Base-by-base conservation (phyloP, 2,888 invertebrate species). In the Drosophila maculinotata region DNA sequence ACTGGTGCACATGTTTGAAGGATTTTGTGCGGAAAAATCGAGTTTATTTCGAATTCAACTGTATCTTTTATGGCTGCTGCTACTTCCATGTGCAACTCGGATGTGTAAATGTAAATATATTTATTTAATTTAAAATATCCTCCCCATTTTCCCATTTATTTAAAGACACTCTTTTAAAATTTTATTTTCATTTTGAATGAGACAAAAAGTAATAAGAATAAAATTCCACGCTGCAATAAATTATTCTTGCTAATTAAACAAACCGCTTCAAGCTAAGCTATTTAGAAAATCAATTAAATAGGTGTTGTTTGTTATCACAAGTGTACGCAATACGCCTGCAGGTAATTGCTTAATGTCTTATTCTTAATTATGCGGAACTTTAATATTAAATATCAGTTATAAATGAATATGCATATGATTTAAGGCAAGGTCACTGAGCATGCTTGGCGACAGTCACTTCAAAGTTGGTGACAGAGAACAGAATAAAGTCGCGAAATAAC, bases 1-100 rank as follows among this genome's bases (percentile, higher is more conserved):
- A 28, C 5, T 58, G 52, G 52, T 66, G 58, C 56, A 47, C 44
- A 71, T 57, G 68, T 48, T 76, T 59, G 59, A 59, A 63, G 56
- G 56, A 54, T 65, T 76, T 42, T 69, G 59, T 62, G 65, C 65
- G 74, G 69, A 69, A 69, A 57, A 73, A 65, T 69, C 48, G 44
- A 69, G 65, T 73, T 73, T 77, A 69, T 80, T 77, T 80, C 56
- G 63, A 59, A 80, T 80, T 74, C 66, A 66, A 48, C 73, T 58
- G 47, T 56, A 44, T 53, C 44, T 60, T 31, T 54, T 39, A 33
- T 44, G 62, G 44, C 44, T 25, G 31, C 59, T 33, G 20, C 35
- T 45, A 31, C 39, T 36, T 47, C 52, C 15, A 15, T 15, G 17
- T 44, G 2, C 20, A 42, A 14, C 33, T 23, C n/a, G n/a, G n/a